These are phyloP conservation scores for Heliconius melpomene DNA, from an alignment of 1,140 invertebrate genomes.

Conservation along the genomic window DNA sequence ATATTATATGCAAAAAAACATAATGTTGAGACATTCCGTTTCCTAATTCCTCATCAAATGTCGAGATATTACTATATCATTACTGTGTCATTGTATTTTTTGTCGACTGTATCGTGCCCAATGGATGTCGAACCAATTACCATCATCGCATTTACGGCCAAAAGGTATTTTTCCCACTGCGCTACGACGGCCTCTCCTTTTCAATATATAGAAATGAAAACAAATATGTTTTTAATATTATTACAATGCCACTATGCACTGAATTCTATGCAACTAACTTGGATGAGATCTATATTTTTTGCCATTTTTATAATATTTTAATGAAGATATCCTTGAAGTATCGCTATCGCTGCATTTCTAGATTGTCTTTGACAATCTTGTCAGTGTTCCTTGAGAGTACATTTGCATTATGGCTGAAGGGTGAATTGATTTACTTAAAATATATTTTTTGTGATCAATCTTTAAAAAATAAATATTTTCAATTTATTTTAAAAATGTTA, in stretches of 20 bases:
- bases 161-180: no score
- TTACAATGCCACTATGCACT: not conserved
- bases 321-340: constrained; percentile 5
- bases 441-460: not conserved
- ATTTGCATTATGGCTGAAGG: not conserved
- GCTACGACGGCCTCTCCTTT: no score
- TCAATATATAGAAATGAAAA: no score
- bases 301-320: constrained; percentile 10
- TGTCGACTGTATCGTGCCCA: no score
- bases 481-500: not conserved
- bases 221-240: not conserved
- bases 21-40: not conserved
- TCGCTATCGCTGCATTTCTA: constrained; percentile 3
- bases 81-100: no score
- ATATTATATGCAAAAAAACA: not conserved
- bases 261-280: not conserved
- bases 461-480: not conserved
- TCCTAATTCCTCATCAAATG: no score
- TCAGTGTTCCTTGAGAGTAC: not conserved
- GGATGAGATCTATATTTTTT: not conserved
- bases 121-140: no score
- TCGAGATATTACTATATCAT: no score
- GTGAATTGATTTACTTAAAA: not conserved
- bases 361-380: not conserved
- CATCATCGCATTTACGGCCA: no score